Evolutionary conservation across 64 coral and sea anemone species (phyloP), one percentile per base, ranked within the genome.

Genomic region (Dendronephthya gigantea): DNA sequence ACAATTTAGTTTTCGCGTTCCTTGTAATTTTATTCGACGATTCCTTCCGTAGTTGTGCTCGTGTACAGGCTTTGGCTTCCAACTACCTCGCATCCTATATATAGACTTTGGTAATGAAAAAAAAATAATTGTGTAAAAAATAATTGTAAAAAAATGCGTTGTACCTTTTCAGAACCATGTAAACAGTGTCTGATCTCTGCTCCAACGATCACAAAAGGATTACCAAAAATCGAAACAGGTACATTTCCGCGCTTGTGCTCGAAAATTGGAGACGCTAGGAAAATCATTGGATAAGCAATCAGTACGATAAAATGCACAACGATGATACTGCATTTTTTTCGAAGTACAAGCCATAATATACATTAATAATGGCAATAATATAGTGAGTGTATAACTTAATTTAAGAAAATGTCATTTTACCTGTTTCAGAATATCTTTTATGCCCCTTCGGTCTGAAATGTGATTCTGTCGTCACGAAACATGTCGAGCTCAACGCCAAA

Each of bases 1-100:
- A 19, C 74, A 88, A 40, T 82, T 17, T 1, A 88, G 86, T 38
- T 88, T 88, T 17, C 86, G 48, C 14, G 70, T 50, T 39, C 70
- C 76, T 88, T 88, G 86, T 39, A 88, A n/a, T 27, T 62, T 62
- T 62, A 62, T 62, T 23, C 55, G 55, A 62, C 25, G 17, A 22
- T 62, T 62, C 25, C 16, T 62, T 22, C 55, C 10, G 25, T n/a
- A 62, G 25, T 27, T 62, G 25, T 62, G 55, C 17, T 62, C 55
- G 25, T 19, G 19, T 27, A 62, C 55, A 62, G 55, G 55, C 25
- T 62, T 62, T 22, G 19, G 17, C 55, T 4, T 62, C 19, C 55
- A 62, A 62, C 55, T 27, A 16, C 51, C 55, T 4, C 25, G 17
- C 55, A 62, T 62, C 55, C 55, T 62, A 27, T 62, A 62, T 11